These are phyloP conservation scores for Leptinotarsa tumamoca DNA, from an alignment of 2,888 invertebrate genomes.

Conservation along the genomic window DNA sequence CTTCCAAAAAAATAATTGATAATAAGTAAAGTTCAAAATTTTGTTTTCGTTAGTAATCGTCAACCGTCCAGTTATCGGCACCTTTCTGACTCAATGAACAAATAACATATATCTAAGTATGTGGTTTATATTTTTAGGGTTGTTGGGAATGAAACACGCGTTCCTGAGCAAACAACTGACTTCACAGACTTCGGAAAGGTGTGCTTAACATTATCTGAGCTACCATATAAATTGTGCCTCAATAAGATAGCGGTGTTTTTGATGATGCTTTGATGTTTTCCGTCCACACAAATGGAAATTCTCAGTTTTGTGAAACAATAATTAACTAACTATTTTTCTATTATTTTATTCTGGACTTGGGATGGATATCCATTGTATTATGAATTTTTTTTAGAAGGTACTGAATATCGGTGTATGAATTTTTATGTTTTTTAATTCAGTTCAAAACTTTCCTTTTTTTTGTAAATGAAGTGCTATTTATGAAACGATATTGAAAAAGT, in stretches of 20 bases:
- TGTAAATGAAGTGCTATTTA: too few relatives aligned
- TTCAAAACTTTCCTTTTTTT: too few relatives aligned
- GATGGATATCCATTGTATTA: background rate
- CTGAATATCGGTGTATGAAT: too few relatives aligned
- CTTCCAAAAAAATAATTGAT: background rate
- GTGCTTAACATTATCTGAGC: constrained; percentile 54
- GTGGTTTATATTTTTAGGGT: constrained; percentile 33
- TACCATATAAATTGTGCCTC: constrained; percentile 57
- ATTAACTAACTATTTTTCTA: constrained; percentile 7
- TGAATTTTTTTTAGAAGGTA: too few relatives aligned
- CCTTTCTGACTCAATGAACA: constrained; percentile 32
- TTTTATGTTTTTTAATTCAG: too few relatives aligned
- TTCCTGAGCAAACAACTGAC: constrained; percentile 37
- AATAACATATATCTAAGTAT: constrained; percentile 28
- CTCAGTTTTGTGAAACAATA: constrained; percentile 5
- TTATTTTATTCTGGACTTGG: background rate
- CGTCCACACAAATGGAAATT: constrained; percentile 26
- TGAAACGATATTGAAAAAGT: too few relatives aligned
- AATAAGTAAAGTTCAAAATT: background rate
- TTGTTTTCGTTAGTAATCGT: background rate
- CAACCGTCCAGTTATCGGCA: constrained; percentile 34
- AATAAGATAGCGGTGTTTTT: constrained; percentile 56
- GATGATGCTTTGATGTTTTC: constrained; percentile 51
- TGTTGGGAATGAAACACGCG: constrained; percentile 34
- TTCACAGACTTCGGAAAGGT: constrained; percentile 40